Conservation (phyloP, 2,888 invertebrate species). For the Spilarctia lutea region DNA sequence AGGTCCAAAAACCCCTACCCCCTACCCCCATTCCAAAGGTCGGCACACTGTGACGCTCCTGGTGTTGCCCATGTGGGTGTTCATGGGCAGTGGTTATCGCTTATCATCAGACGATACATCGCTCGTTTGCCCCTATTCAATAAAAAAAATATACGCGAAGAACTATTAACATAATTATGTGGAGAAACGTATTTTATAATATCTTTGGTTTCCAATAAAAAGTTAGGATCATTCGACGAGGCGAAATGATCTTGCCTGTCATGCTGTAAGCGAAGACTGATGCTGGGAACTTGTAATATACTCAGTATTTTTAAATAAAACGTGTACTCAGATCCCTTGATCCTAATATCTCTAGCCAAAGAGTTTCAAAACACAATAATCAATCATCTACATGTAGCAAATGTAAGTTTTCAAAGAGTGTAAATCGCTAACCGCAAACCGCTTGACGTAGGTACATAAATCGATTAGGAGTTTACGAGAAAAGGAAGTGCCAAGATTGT, state of each 20-base stretch:
- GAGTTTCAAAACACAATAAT: not conserved
- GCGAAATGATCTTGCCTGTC: not conserved
- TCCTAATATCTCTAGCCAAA: not conserved
- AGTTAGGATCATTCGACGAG: not conserved
- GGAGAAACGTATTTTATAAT: too few species aligned
- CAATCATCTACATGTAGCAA: not conserved
- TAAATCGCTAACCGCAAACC: not conserved
- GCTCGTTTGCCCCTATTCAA: too few species aligned
- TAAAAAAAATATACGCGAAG: not conserved
- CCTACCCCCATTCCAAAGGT: too few species aligned
- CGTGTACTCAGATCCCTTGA: not conserved
- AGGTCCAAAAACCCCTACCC: too few species aligned
- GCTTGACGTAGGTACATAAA: not conserved
- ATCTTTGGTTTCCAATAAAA: not conserved
- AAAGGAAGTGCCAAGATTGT: not conserved
- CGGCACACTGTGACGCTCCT: too few species aligned
- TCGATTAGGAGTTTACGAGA: not conserved
- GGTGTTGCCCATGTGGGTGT: too few species aligned
- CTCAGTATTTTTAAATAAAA: too few species aligned
- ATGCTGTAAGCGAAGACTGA: too few species aligned
- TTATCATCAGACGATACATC: too few species aligned
- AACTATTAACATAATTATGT: not conserved
- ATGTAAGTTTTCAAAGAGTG: not conserved
- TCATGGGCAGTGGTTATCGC: too few species aligned
- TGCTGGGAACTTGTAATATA: too few species aligned